Conservation (phyloP, 1,140 invertebrate species). For the Platorchestia sp. region DNA sequence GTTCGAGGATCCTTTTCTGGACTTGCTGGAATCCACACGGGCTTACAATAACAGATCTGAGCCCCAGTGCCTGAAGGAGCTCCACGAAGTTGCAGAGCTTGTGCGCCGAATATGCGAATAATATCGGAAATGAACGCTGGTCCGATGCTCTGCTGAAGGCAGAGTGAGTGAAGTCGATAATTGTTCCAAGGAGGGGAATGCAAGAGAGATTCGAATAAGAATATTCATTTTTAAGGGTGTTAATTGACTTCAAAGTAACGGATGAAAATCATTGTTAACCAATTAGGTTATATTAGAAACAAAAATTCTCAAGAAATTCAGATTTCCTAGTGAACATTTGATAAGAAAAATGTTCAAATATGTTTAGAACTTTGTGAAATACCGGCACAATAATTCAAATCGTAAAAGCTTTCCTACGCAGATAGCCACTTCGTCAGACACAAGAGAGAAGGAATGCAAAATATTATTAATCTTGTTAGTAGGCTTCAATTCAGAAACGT, state of each 20-base stretch:
- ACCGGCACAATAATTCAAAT: too few species aligned
- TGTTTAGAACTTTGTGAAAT: too few species aligned
- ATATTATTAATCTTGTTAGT: too few species aligned
- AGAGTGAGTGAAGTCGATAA: neutral
- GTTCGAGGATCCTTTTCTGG: slow-evolving; percentile 44
- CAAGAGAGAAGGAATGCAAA: too few species aligned
- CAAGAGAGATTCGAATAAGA: neutral
- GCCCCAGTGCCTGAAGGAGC: neutral
- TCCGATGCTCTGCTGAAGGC: neutral
- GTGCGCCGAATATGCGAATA: neutral
- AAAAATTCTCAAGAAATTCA: too few species aligned
- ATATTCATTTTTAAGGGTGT: neutral
- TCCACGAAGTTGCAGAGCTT: neutral
- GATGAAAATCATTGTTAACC: too few species aligned
- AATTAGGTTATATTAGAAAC: too few species aligned
- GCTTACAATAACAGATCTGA: slow-evolving; percentile 43
- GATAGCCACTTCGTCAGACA: too few species aligned
- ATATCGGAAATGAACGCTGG: neutral
- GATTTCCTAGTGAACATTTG: too few species aligned
- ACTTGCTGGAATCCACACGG: slow-evolving; percentile 42
- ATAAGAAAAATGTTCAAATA: too few species aligned
- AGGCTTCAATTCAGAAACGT: too few species aligned
- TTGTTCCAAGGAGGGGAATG: neutral
- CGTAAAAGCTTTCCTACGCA: too few species aligned
- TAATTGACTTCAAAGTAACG: neutral